A percentile compares a stretch with the other conserved stretches of the same genome.
phyloP scores from a whole-genome alignment of 2,888 invertebrate genomes.

The Chironomus tentans region DNA sequence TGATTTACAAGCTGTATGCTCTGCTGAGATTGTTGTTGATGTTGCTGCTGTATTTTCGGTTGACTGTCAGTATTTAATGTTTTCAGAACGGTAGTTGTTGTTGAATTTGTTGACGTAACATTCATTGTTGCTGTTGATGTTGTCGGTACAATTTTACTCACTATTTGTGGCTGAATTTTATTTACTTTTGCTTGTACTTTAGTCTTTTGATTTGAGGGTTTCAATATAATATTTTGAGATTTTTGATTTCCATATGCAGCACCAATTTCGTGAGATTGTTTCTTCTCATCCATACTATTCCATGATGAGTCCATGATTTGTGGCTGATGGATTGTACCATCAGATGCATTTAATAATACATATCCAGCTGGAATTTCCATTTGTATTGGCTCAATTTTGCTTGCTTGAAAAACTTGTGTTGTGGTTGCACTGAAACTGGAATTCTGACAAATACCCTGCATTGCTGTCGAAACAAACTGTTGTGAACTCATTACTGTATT shows the following conservation, averaged over 20 bases:
- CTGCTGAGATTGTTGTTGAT: not conserved
- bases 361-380: conserved; percentile 65
- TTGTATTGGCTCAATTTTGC: conserved; percentile 67
- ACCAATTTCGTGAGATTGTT: not conserved
- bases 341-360: conserved; percentile 54
- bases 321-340: conserved; percentile 43
- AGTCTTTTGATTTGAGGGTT: conserved; percentile 28
- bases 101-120: not conserved
- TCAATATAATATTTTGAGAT: not conserved
- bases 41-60: conserved; percentile 6
- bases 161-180: conserved; percentile 29
- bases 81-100: conserved; percentile 4
- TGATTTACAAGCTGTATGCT: conserved; percentile 24
- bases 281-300: conserved; percentile 15
- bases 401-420: conserved; percentile 70
- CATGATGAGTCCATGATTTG: conserved; percentile 34
- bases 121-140: not conserved
- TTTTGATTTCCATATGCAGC: not conserved
- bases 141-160: conserved; percentile 27
- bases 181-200: conserved; percentile 29
- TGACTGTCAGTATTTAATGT: not conserved
- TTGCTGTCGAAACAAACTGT: conserved; percentile 72
- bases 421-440: conserved; percentile 78
- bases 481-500: conserved; percentile 86
- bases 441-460: conserved; percentile 69